Conservation (phyloP, 2,797 vertebrate species). For the Ctenopoma kingsleyae region DNA sequence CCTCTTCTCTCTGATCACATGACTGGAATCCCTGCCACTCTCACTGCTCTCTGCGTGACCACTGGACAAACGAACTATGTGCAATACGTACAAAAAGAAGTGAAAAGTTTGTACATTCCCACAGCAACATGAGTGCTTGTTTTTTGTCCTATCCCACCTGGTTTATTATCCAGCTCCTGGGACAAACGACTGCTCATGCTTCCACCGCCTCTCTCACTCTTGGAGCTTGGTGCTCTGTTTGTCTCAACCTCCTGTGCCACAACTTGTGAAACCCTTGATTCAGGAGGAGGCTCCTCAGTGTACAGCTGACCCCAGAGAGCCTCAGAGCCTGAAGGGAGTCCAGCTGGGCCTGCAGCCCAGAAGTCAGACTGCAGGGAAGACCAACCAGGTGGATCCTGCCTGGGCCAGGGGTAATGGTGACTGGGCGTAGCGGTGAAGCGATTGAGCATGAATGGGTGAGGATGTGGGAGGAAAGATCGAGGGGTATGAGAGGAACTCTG, state of each 20-base stretch:
- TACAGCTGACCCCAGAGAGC: constrained; percentile 41
- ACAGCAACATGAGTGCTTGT: not conserved
- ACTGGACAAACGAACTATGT: constrained; percentile 73
- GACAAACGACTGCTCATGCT: constrained; percentile 37
- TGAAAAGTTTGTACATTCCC: not conserved
- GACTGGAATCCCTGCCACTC: constrained; percentile 53
- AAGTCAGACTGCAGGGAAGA: constrained; percentile 18
- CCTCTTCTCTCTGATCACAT: constrained; percentile 37
- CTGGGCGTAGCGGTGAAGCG: not conserved
- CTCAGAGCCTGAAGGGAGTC: constrained; percentile 13
- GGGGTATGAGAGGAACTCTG: constrained; percentile 18
- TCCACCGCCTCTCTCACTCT: not conserved
- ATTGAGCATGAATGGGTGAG: constrained; percentile 36
- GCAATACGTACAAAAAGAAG: not conserved
- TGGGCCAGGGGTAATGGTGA: constrained; percentile 20
- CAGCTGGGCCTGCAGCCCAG: constrained; percentile 34
- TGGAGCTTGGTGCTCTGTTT: constrained; percentile 19
- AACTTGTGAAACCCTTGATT: constrained; percentile 6
- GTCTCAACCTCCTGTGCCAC: constrained; percentile 3
- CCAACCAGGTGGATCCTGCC: constrained; percentile 34
- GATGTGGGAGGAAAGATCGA: constrained; percentile 27
- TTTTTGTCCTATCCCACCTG: constrained; percentile 64
- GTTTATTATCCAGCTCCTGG: constrained; percentile 77
- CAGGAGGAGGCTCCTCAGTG: constrained; percentile 36
- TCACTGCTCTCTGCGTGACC: constrained; percentile 62